Base-by-base conservation (phyloP, 2,113 vertebrate species). In the Leucoraja erinaceus region DNA sequence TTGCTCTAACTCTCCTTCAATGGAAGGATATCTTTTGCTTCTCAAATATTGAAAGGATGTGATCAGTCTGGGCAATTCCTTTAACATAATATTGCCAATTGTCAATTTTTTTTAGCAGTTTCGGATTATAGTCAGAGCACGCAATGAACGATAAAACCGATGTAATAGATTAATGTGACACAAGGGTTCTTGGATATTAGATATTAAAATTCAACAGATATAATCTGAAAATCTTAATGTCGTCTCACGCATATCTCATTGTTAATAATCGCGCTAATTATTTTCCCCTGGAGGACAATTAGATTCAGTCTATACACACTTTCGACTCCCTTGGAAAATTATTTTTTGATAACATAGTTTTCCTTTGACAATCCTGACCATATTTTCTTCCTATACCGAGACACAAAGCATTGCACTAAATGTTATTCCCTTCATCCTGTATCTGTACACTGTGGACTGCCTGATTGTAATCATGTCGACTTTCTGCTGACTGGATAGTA, bases 1-100 rank as follows among this genome's bases (percentile, higher is more conserved):
- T 38, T 11, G 33, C 88, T 10, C 70, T 47, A 22, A 91, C n/a
- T n/a, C 66, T 70, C 20, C 28, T 14, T 31, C 79, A 54, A 10
- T 54, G 20, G 16, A 54, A 25, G 54, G 20, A 20, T 83, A 83
- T 56, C 63, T 1, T 56, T 86, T 63, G 18, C 86, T 70, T 31
- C 38, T 38, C 70, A 90, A 86, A 70, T 22, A 90, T 68, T 90
- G n/a, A 9, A 25, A 83, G 31, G 86, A 20, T n/a, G 86, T 70
- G 63, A 91, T 91, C 18, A 70, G 66, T 70, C 66, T 47, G 38
- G 59, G 88, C 33, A 72, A 91, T 91, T 33, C 47, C 63, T 68
- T 90, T 68, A 70, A 70, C 18, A 91, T 70, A 90, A 31, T 22
- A 72, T 91, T 70, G 68, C 47, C 63, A 47, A 91, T 88, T 28